A percentile compares a stretch with the other conserved stretches of the same genome.
These are phyloP conservation scores for Emmelina monodactyla DNA, from an alignment of 2,888 invertebrate species.

Conservation along the genomic window DNA sequence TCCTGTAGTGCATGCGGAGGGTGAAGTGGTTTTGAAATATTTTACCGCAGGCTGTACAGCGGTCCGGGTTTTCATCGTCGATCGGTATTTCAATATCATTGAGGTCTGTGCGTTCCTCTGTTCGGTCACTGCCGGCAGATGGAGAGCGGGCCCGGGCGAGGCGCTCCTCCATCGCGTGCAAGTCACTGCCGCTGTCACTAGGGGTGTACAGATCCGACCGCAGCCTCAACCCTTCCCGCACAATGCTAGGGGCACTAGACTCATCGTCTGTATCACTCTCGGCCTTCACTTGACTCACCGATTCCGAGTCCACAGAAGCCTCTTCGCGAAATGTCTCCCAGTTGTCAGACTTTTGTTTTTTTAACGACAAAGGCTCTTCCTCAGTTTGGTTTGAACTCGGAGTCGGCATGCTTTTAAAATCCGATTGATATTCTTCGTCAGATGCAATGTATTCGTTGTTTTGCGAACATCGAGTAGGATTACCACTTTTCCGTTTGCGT, in stretches of 20 bases:
- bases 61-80: conserved; percentile 86
- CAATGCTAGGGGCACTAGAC: conserved; percentile 56
- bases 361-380: conserved; percentile 52
- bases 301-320: conserved; percentile 45
- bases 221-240: conserved; percentile 51
- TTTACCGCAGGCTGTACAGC: conserved; percentile 87
- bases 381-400: conserved; percentile 44
- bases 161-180: conserved; percentile 58
- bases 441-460: conserved; percentile 55
- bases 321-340: conserved; percentile 56
- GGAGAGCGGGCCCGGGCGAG: conserved; percentile 60
- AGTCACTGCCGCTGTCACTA: conserved; percentile 57
- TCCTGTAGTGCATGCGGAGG: conserved; percentile 89
- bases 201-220: conserved; percentile 59
- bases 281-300: conserved; percentile 48
- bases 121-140: conserved; percentile 50
- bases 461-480: conserved; percentile 79
- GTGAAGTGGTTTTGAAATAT: conserved; percentile 91
- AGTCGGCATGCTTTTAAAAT: conserved; percentile 51
- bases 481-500: conserved; percentile 82
- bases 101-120: conserved; percentile 46
- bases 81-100: conserved; percentile 79
- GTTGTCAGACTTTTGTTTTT: conserved; percentile 54
- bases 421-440: conserved; percentile 52
- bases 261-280: conserved; percentile 61